These are phyloP conservation scores for Nymphicus hollandicus DNA, from an alignment of 2,113 vertebrate species.

Conservation along the genomic window DNA sequence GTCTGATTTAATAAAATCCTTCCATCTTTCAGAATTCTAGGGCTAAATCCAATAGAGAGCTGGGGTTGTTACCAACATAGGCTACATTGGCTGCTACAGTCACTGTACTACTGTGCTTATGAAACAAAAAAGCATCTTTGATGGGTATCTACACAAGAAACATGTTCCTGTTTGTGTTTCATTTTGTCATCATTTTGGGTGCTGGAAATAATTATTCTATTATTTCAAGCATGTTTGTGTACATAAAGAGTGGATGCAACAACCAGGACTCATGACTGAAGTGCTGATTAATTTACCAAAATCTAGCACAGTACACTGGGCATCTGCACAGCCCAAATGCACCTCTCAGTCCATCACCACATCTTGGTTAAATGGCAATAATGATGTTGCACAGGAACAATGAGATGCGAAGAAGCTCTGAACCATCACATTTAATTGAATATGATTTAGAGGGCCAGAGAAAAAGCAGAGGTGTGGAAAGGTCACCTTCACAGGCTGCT, in stretches of 20 bases:
- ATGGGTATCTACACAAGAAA: background rate
- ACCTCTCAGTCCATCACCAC: no score
- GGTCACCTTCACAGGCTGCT: background rate
- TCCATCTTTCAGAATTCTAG: background rate
- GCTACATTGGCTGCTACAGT: background rate
- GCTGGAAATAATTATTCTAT: background rate
- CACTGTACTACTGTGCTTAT: background rate
- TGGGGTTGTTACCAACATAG: fast-evolving
- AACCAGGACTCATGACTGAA: background rate
- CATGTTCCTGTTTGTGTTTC: background rate
- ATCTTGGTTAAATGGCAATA: background rate
- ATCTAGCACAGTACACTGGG: background rate
- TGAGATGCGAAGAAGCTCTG: background rate
- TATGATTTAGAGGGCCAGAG: background rate
- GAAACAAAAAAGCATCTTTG: background rate
- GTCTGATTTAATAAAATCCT: background rate
- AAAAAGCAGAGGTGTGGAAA: background rate
- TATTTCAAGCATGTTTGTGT: background rate
- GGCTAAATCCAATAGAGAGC: background rate
- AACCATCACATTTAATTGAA: background rate
- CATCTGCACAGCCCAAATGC: background rate
- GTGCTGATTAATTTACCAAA: background rate
- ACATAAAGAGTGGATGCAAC: background rate
- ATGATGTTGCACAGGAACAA: background rate
- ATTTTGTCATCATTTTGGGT: background rate